Conservation (phyloP, 2,888 invertebrate genomes). For the Diarsia dahlii region DNA sequence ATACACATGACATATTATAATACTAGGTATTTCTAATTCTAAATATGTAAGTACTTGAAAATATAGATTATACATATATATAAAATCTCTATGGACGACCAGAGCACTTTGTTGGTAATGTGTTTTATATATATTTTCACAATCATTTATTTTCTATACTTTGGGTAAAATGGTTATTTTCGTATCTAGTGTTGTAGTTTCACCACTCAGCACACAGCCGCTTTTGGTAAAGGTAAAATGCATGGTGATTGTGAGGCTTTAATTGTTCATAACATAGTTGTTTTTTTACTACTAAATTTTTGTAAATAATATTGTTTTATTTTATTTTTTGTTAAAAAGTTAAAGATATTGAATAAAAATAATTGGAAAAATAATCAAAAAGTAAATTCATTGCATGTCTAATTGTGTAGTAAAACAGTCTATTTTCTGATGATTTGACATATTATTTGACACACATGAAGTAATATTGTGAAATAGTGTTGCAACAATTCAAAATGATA, state of each 20-base stretch:
- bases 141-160: conserved; percentile 68
- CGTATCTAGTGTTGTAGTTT: conserved; percentile 80
- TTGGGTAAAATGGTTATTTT: conserved; percentile 77
- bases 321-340: conserved; percentile 33
- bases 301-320: conserved; percentile 39
- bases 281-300: conserved; percentile 54
- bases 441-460: not conserved
- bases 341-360: conserved; percentile 38
- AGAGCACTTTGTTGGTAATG: conserved; percentile 71
- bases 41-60: conserved; percentile 1
- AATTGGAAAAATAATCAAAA: conserved; percentile 51
- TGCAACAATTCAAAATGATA: conserved; percentile 3
- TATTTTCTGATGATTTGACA: conserved; percentile 75
- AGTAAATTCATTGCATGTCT: conserved; percentile 73
- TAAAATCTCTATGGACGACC: conserved; percentile 68
- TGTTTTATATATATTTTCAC: conserved; percentile 72
- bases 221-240: conserved; percentile 89
- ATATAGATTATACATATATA: not conserved
- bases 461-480: conserved; percentile 2
- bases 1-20: not conserved
- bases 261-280: conserved; percentile 72
- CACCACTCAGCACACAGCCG: conserved; percentile 81
- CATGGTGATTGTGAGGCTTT: conserved; percentile 85
- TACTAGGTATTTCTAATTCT: conserved; percentile 12
- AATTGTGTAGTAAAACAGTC: conserved; percentile 72